Base-by-base conservation (phyloP, 1,140 invertebrate species). In the Sarcophaga bullata region DNA sequence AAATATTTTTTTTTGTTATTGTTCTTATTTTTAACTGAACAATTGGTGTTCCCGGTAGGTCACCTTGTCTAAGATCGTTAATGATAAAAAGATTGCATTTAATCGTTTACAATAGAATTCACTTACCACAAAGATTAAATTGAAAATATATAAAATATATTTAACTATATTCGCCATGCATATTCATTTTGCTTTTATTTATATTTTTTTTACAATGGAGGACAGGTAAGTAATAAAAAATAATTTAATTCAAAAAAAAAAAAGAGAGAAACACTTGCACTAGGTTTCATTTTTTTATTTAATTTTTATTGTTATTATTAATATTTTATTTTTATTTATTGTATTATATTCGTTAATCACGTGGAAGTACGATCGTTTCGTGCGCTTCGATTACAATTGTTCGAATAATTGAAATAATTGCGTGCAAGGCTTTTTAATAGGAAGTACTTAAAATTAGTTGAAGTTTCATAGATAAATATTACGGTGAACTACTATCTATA, bases 111-210 rank as follows among this genome's bases (percentile, higher is more conserved):
- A 2, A 2, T 1, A 37, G 25, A 37, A 37, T 11, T 52, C 49
- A 86, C 85, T 84, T 81, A 86, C 88, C 84, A 89, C 84, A 84
- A 89, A 89, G 75, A 89, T 52, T 80, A 89, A 37, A 85, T 89
- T 89, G 19, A 89, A 86, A 25, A 89, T 84, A 85, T 88, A 89
- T 83, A 89, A 78, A 19, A 89, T 52, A 85, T 89, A 89, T 88
- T 89, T 89, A 73, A 89, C 84, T 80, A 83, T 89, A 13, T 86
- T 80, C 73, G 86, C 88, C 52, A 89, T 58, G 75, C 87, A 89
- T n/a, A 85, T 89, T 89, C 88, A 89, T 89, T 47, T 82, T 82
- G 76, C n/a, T 37, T 37, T 37, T 37, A 37, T 37, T 37, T 47
- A 54, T 46, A 72, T 37, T 80, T 80, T 15, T 9, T 0, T 78